phyloP scores from a whole-genome alignment of 1,140 invertebrate genomes.

The Drosophila nigrodunni region DNA sequence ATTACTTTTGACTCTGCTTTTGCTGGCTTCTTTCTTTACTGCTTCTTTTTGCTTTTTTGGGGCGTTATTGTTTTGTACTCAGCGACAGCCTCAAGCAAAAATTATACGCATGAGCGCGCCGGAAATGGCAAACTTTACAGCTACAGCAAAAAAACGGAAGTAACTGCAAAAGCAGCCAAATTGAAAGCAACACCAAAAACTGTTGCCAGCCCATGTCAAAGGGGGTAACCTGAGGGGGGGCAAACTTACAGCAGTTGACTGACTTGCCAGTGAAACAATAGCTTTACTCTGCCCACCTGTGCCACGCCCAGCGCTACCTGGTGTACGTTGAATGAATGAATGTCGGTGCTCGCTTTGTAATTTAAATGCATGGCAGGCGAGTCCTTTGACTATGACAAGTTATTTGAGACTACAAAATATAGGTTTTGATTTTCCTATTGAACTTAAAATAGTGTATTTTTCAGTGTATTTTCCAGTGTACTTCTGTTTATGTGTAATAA shows the following conservation, averaged over 20 bases:
- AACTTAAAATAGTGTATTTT: no score
- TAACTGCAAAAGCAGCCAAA: constrained; percentile 64
- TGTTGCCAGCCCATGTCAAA: constrained; percentile 44
- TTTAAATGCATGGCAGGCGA: constrained; percentile 28
- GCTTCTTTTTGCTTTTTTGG: constrained; percentile 6
- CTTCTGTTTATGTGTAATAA: neutral
- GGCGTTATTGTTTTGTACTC: constrained; percentile 70
- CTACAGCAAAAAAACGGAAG: constrained; percentile 64
- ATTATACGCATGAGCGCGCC: constrained; percentile 82
- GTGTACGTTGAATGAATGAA: neutral
- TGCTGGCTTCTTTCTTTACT: constrained; percentile 18
- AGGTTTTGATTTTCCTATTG: no score
- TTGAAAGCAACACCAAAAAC: constrained; percentile 78
- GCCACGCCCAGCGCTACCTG: constrained; percentile 38
- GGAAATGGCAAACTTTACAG: constrained; percentile 78
- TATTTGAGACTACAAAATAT: constrained; percentile 13
- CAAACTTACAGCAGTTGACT: constrained; percentile 20
- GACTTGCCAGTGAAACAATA: constrained; percentile 33
- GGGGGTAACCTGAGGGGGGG: constrained; percentile 23
- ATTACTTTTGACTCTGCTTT: constrained; percentile 34
- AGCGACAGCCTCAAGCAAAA: constrained; percentile 78
- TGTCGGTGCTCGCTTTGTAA: constrained; percentile 28
- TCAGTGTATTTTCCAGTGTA: no score
- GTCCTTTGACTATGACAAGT: constrained; percentile 13
- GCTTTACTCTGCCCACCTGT: constrained; percentile 5